Evolutionary conservation across 2,888 invertebrate species (phyloP).

Genomic region (Tryphoninae sp.): DNA sequence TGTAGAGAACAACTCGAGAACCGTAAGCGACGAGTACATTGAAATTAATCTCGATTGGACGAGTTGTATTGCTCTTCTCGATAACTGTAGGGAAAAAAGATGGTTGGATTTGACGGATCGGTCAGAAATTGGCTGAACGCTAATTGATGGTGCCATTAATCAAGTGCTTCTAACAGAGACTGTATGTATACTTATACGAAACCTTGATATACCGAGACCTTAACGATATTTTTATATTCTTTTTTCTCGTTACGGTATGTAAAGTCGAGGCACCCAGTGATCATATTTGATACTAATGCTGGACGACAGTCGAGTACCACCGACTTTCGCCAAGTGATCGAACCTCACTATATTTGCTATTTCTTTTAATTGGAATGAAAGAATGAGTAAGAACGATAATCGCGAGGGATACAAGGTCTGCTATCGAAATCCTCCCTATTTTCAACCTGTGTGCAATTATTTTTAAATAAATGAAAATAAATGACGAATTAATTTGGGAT

Average conservation of each 20-base stretch:
- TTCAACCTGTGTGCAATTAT: background rate
- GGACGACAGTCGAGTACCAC: conserved; percentile 18
- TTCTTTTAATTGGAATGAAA: conserved; percentile 23
- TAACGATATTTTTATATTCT: conserved; percentile 57
- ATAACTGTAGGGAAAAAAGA: background rate
- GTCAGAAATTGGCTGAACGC: conserved; percentile 11
- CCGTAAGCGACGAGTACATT: background rate
- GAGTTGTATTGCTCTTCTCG: conserved; percentile 11
- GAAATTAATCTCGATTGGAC: background rate
- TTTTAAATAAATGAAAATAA: too few species aligned
- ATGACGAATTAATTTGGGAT: too few species aligned
- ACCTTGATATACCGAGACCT: conserved; percentile 29
- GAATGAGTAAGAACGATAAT: conserved; percentile 10
- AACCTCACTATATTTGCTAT: conserved; percentile 35
- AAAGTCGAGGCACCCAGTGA: conserved; percentile 32
- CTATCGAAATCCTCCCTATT: background rate
- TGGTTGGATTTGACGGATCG: conserved; percentile 36
- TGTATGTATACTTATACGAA: conserved; percentile 54
- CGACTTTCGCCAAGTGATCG: conserved; percentile 20
- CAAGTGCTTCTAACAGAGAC: conserved; percentile 63
- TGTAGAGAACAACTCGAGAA: conserved; percentile 15
- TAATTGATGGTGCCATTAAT: conserved; percentile 56
- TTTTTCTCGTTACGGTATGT: conserved; percentile 13
- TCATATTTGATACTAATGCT: conserved; percentile 18
- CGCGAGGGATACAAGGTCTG: background rate